Evolutionary conservation across 2,113 vertebrate genomes (phyloP).

Genomic region (Xyrauchen texanus): DNA sequence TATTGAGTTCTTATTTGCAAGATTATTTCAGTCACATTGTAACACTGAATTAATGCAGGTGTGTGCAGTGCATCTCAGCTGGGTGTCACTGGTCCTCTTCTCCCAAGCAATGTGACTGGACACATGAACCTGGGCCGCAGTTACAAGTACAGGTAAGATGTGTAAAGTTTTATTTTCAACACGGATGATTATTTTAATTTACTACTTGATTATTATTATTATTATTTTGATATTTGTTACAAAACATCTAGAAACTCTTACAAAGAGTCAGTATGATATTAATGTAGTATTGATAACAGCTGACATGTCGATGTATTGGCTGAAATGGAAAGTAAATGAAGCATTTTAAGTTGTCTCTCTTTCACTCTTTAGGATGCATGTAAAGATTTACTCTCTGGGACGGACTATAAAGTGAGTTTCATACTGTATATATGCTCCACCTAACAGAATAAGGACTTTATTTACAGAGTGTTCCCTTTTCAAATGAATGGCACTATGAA

Average conservation of each 20-base stretch:
- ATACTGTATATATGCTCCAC: not conserved
- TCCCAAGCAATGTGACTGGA: constrained; percentile 41
- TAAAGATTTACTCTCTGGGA: not conserved
- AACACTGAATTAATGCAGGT: constrained; percentile 45
- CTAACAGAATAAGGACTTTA: not conserved
- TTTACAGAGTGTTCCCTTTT: not conserved
- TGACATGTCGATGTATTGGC: no score
- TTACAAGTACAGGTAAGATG: not conserved
- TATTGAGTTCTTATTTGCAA: not conserved
- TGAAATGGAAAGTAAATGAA: not conserved
- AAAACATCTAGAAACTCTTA: no score
- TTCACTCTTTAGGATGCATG: constrained; percentile 36
- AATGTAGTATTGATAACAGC: no score
- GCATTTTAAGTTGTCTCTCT: not conserved
- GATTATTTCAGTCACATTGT: not conserved
- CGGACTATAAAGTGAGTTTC: constrained; percentile 35
- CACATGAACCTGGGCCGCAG: no score
- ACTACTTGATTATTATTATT: no score
- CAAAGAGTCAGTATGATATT: no score
- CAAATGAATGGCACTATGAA: not conserved
- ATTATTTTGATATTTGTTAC: no score
- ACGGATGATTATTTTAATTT: no score
- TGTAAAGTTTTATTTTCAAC: no score
- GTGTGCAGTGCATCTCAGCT: constrained; percentile 54
- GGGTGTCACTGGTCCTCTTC: constrained; percentile 59